phyloP scores from a whole-genome alignment of 2,113 vertebrate genomes.

The Microtus ochrogaster region DNA sequence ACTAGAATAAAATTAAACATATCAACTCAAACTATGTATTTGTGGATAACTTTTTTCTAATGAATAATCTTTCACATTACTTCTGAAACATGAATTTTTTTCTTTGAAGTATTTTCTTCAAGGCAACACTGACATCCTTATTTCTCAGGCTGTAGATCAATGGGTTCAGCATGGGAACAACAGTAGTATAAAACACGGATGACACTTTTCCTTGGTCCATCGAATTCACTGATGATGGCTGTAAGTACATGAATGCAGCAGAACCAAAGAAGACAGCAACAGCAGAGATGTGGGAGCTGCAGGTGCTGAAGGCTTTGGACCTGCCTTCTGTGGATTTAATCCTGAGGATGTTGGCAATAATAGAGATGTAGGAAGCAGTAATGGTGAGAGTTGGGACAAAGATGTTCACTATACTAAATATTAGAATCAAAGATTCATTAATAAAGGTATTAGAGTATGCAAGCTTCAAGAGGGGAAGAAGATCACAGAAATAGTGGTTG shows the following conservation, averaged over 20 bases:
- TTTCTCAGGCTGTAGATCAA: too few species aligned
- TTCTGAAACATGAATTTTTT: too few species aligned
- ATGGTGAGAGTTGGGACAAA: constrained; percentile 51
- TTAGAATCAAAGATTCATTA: constrained; percentile 72
- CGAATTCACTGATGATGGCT: too few species aligned
- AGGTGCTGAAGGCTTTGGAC: not conserved
- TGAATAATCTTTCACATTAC: too few species aligned
- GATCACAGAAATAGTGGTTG: constrained; percentile 79
- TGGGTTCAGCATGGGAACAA: too few species aligned
- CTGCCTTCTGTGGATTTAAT: not conserved
- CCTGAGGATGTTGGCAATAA: constrained; percentile 51
- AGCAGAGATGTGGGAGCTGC: not conserved
- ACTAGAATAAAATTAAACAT: not conserved
- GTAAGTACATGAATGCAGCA: too few species aligned
- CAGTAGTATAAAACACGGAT: too few species aligned
- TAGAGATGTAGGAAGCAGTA: constrained; percentile 62
- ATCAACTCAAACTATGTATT: not conserved
- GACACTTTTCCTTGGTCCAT: too few species aligned
- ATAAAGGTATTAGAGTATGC: constrained; percentile 62
- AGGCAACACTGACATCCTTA: too few species aligned
- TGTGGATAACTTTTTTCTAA: not conserved
- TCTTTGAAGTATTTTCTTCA: too few species aligned
- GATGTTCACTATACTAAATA: constrained; percentile 71
- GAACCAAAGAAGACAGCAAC: too few species aligned
- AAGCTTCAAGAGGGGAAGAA: constrained; percentile 45